phyloP scores from a whole-genome alignment of 37 sponge, comb jelly and placozoan species.

The Cliona cf. orientalis region DNA sequence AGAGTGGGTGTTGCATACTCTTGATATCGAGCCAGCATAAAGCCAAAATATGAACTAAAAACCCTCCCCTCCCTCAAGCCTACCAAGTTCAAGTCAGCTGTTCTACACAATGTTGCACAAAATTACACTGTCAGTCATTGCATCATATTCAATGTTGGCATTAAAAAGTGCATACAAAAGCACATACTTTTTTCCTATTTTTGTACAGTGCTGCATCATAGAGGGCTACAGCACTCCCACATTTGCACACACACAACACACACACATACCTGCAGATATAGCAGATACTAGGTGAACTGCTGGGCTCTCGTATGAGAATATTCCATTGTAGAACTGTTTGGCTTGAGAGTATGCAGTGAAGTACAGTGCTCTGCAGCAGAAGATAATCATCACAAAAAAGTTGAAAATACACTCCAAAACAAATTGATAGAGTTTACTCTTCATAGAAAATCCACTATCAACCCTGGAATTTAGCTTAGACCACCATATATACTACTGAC shows the following conservation, averaged over 20 bases:
- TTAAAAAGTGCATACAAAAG: neutral
- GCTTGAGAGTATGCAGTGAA: conserved; percentile 79
- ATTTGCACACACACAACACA: neutral
- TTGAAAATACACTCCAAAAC: neutral
- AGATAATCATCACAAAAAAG: neutral
- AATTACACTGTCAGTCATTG: too few species aligned
- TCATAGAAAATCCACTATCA: neutral
- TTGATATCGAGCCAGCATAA: too few species aligned
- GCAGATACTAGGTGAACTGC: conserved; percentile 73
- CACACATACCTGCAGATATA: conserved; percentile 57
- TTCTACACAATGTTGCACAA: too few species aligned
- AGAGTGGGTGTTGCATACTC: too few species aligned
- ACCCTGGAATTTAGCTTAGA: too few species aligned
- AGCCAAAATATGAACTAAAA: too few species aligned
- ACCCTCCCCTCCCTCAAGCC: too few species aligned
- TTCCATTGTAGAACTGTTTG: conserved; percentile 61
- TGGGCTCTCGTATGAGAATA: conserved; percentile 54
- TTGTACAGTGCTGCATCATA: too few species aligned
- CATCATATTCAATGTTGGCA: neutral
- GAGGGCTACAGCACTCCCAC: too few species aligned
- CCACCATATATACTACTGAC: too few species aligned
- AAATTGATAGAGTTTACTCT: neutral
- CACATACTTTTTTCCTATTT: too few species aligned
- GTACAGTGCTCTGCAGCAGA: conserved; percentile 79
- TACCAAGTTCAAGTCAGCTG: too few species aligned